Evolutionary conservation across 2,888 invertebrate species (phyloP).

Genomic region (Pheosia tremula): DNA sequence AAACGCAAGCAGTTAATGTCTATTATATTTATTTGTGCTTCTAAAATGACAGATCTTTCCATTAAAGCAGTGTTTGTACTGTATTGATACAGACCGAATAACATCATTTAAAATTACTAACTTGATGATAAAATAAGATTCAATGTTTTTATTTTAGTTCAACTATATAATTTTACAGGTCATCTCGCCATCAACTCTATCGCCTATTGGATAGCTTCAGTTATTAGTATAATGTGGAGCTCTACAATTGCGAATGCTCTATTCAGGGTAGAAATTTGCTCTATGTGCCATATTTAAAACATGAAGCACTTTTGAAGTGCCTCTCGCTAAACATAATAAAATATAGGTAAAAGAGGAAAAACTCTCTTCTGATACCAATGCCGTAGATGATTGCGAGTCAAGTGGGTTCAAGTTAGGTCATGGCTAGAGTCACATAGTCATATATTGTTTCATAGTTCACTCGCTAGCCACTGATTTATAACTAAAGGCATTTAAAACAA

Average conservation of each 20-base stretch:
- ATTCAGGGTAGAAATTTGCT: too few relatives aligned
- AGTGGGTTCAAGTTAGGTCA: slow-evolving; percentile 9
- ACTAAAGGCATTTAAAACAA: too few relatives aligned
- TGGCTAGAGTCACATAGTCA: neutral
- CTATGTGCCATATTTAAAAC: too few relatives aligned
- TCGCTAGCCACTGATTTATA: neutral
- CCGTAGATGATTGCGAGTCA: neutral
- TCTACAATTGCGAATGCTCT: too few relatives aligned
- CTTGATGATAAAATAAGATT: too few relatives aligned
- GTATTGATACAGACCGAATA: neutral
- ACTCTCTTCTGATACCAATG: neutral
- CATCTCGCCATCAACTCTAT: too few relatives aligned
- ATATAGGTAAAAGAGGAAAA: neutral
- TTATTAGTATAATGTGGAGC: too few relatives aligned
- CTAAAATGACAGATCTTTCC: neutral
- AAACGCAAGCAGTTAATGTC: neutral
- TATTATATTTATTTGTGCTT: neutral
- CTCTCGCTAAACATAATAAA: neutral
- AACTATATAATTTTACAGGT: too few relatives aligned
- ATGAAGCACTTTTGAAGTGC: too few relatives aligned
- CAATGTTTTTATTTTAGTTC: too few relatives aligned
- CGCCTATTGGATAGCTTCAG: too few relatives aligned
- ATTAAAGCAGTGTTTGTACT: neutral
- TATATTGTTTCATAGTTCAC: slow-evolving; percentile 5
- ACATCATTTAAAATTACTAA: neutral